phyloP scores from a whole-genome alignment of 2,113 vertebrate species.

The Aspiorhynchus laticeps region DNA sequence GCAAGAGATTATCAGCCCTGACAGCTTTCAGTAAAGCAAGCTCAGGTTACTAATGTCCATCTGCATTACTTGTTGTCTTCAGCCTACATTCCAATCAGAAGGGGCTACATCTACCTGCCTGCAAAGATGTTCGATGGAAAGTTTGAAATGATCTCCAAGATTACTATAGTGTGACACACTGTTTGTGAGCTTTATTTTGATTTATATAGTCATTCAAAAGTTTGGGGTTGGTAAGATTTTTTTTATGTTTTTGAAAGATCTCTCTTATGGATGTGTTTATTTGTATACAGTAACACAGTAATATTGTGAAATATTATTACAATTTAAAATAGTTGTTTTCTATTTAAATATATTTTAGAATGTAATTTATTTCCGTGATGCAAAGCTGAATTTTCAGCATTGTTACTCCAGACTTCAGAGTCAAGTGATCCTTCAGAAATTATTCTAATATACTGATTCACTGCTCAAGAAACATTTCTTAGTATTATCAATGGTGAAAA shows the following conservation, averaged over 20 bases:
- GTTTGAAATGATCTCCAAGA: not conserved
- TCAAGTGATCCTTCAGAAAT: not conserved
- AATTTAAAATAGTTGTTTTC: not conserved
- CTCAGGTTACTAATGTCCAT: slow-evolving; percentile 34
- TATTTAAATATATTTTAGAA: not conserved
- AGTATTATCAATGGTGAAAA: not conserved
- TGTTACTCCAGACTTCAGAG: not conserved
- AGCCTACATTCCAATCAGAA: not conserved
- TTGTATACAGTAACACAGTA: not conserved
- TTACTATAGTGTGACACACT: not conserved
- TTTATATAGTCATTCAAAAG: not conserved
- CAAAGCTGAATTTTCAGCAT: not conserved
- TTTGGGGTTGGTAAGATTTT: no score
- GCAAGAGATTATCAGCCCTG: slow-evolving; percentile 41
- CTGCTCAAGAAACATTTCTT: not conserved
- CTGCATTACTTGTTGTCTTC: slow-evolving; percentile 32
- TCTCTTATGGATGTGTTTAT: no score
- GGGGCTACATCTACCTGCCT: not conserved
- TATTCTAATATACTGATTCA: not conserved
- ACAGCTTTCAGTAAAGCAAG: not conserved
- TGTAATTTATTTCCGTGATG: not conserved
- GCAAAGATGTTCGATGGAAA: not conserved
- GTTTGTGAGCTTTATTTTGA: not conserved
- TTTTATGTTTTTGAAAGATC: no score
- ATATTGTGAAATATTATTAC: not conserved